Evolutionary conservation across 2,113 vertebrate genomes (phyloP), one percentile per base, ranked within the genome.

Genomic region (Capreolus pygargus): DNA sequence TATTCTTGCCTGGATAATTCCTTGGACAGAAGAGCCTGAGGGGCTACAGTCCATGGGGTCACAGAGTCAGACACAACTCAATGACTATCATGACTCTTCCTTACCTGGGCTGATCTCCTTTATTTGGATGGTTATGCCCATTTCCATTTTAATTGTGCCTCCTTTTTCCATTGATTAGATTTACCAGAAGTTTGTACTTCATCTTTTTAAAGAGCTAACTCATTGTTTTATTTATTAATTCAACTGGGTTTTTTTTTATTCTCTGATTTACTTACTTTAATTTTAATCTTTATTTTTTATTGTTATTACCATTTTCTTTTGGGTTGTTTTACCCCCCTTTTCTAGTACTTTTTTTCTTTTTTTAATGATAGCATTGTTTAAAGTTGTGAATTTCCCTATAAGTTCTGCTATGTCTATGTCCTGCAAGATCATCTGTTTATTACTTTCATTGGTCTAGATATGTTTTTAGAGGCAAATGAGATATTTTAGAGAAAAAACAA

Each of bases 201-300:
- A 19, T 55, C 89, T 88, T 79, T 74, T 61, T 50, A 55, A 94
- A 89, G 74, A 61, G 17, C 14, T 55, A 30, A n/a, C 17, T 87
- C 85, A 45, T 76, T 21, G 60, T 61, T 91, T 93, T 58, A 55
- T 89, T 89, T 82, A 30, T 33, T 33, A 82, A 23, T 82, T 50
- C 47, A 43, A 13, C 19, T 43, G 15, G 61, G 60, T 3, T 23
- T 39, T 91, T 17, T 43, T 55, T 43, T 25, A 25, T 64, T 74
- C 54, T 84, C 93, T 76, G 45, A 89, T 61, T 60, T 95, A 81
- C n/a, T 94, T 67, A 78, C 88, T 58, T 97, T 54, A 50, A 78
- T 58, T 57, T 64, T 92, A 47, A n/a, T 93, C 82, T 92, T 82
- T 95, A 70, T 86, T 43, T 64, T 86, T n/a, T 60, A 30, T 45